Evolutionary conservation across 2,888 invertebrate species (phyloP).

Genomic region (Dexiosoma caninum): DNA sequence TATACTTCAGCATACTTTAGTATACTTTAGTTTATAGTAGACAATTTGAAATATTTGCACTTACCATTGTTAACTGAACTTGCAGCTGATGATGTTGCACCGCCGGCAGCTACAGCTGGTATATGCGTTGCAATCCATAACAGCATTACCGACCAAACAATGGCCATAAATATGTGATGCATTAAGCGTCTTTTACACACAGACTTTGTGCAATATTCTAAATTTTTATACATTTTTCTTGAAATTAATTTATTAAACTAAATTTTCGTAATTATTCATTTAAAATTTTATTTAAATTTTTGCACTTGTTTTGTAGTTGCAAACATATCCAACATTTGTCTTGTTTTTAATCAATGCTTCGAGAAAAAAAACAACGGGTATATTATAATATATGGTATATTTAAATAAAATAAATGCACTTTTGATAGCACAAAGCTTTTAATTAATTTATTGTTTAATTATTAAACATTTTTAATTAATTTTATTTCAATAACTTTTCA

Average conservation of each 20-base stretch:
- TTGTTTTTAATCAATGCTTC: too few species aligned
- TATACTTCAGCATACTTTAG: too few species aligned
- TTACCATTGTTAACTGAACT: conserved; percentile 73
- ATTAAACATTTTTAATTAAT: not conserved
- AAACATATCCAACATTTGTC: too few species aligned
- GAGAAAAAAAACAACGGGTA: too few species aligned
- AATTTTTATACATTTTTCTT: conserved; percentile 18
- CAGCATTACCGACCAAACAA: conserved; percentile 36
- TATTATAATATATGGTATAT: too few species aligned
- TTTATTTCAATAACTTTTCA: not conserved
- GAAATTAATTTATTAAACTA: not conserved
- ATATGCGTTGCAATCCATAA: conserved; percentile 24
- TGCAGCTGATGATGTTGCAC: conserved; percentile 54
- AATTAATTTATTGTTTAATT: not conserved
- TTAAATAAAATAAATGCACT: not conserved
- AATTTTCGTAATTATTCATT: not conserved
- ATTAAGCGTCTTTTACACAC: not conserved
- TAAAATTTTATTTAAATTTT: not conserved
- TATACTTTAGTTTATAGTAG: too few species aligned
- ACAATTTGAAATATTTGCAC: too few species aligned
- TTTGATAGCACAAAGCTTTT: not conserved
- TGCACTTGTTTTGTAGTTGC: not conserved
- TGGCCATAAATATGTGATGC: conserved; percentile 44
- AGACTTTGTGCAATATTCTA: not conserved
- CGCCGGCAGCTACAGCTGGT: conserved; percentile 55